Conservation (phyloP, 2,113 vertebrate species). For the Mugil cephalus region DNA sequence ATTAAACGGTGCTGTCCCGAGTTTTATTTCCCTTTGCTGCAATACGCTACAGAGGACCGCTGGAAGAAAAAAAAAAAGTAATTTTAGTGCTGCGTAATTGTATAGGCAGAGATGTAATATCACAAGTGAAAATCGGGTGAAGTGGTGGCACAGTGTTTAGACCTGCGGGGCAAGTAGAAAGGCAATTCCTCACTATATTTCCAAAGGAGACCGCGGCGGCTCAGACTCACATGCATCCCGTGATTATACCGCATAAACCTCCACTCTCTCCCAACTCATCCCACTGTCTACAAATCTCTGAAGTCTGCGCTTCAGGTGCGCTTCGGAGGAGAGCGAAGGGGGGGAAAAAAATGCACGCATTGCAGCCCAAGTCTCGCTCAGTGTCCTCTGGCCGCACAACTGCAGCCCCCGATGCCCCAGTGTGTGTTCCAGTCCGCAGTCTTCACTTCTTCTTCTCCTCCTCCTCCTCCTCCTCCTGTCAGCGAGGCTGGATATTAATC, state of each 20-base stretch:
- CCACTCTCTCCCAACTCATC: conserved; percentile 46
- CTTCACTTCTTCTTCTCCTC: conserved; percentile 28
- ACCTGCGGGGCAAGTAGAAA: conserved; percentile 36
- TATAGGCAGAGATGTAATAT: conserved; percentile 48
- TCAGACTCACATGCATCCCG: conserved; percentile 6
- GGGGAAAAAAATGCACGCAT: conserved; percentile 75
- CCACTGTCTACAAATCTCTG: conserved; percentile 23
- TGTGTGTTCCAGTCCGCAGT: conserved; percentile 57
- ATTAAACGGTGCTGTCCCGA: conserved; percentile 9
- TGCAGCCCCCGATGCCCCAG: conserved; percentile 52
- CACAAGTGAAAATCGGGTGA: not conserved
- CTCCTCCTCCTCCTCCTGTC: conserved; percentile 2
- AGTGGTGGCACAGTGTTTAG: conserved; percentile 12
- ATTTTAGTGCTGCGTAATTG: conserved; percentile 23
- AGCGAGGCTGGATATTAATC: conserved; percentile 42
- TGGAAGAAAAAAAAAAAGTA: conserved; percentile 65
- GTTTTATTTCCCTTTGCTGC: conserved; percentile 17
- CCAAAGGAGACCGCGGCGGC: conserved; percentile 2
- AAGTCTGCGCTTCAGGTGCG: conserved; percentile 70
- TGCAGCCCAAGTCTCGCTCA: conserved; percentile 70
- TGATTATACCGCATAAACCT: conserved; percentile 32
- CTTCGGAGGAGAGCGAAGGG: conserved; percentile 43
- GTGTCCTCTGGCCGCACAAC: conserved; percentile 62
- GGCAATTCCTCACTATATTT: conserved; percentile 12
- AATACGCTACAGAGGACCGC: conserved; percentile 13